Base-by-base conservation (phyloP, 2,113 vertebrate genomes). In the Eurystomus gularis region DNA sequence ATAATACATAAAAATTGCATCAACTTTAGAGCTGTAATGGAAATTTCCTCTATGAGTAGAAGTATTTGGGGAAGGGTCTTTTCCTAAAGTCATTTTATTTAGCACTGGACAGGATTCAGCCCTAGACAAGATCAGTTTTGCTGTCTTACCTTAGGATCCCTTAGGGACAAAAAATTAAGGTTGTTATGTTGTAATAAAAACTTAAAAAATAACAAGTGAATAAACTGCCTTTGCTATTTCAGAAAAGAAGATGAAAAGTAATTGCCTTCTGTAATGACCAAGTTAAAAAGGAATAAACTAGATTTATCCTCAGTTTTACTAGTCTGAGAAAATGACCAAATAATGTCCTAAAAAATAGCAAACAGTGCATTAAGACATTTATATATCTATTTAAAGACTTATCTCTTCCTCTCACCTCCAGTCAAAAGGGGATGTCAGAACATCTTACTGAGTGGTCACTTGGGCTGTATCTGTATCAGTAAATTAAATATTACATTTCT, bases 1-100 rank as follows among this genome's bases (percentile, higher is more conserved):
- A 90, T 85, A 95, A 95, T 95, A 55, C 90, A 96, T 95, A 95
- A 95, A 97, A 96, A 96, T 94, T 94, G 37, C 85, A 95, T 85
- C 92, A 94, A 54, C 75, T 85, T 92, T 62, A 94, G 54, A 88
- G 37, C 9, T 0, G 0, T 90, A 94, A 92, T 88, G 68, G 84
- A 89, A 95, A 95, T 86, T 90, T 86, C n/a, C n/a, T 94, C 46
- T 25, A 82, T 23, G 10, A 95, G 14, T 33, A 79, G 31, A 91
- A 91, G 37, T 73, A 87, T 90, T 16, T 73, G 71, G 23, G 37
- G 25, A 90, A 70, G 51, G 58, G 62, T 24, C 13, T 78, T 95
- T 92, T 90, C 58, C 64, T 58, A 49, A 39, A 64, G 33, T 48
- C 0, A 31, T 81, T 84, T 93, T 76, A 37, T n/a, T 80, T 82